Evolutionary conservation across 1,140 invertebrate species (phyloP), one percentile per base, ranked within the genome.

Genomic region (Caerostris darwini): DNA sequence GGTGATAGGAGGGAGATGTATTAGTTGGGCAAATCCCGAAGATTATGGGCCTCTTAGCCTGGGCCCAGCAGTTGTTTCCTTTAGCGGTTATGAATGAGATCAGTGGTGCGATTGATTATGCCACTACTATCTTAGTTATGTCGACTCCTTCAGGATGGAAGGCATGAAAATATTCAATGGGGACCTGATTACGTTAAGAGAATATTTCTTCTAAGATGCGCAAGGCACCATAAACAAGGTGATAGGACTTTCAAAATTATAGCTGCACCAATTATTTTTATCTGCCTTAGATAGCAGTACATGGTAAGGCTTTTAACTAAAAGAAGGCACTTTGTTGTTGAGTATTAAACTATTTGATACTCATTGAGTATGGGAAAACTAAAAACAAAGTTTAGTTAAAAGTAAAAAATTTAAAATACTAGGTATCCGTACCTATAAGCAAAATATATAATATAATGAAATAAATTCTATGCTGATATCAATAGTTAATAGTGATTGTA

Each of bases 41-140:
- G 87, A 89, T 89, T 89, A 71, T 34, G 50, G 19, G 8, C 17
- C 14, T 19, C 34, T 89, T 87, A 12, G 8, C 53, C 64, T 54
- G 50, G 17, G 61, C 34, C 34, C 8, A 53, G 3, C 87, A 71
- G 87, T 89, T 69, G 61, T 53, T 53, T 77, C 87, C 12, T 89
- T 71, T n/a, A 14, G 53, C 69, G 19, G 64, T 71, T 89, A 89
- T 89, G 19, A 89, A 89, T 56, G 87, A 71, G 64, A 12, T 17
- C 7, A 56, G 34, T 56, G 50, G 53, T 10, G 56, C 61, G 87
- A 89, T 89, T 89, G 87, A 89, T 89, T 89, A 89, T 89, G 61
- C 53, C 64, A 17, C 17, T 19, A 17, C 50, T 89, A 89, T 89
- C 87, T 89, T 54, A 64, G 53, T 10, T 89, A 89, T 89, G 69